Evolutionary conservation across 2,797 vertebrate genomes (phyloP).

Genomic region (Argentina silus): DNA sequence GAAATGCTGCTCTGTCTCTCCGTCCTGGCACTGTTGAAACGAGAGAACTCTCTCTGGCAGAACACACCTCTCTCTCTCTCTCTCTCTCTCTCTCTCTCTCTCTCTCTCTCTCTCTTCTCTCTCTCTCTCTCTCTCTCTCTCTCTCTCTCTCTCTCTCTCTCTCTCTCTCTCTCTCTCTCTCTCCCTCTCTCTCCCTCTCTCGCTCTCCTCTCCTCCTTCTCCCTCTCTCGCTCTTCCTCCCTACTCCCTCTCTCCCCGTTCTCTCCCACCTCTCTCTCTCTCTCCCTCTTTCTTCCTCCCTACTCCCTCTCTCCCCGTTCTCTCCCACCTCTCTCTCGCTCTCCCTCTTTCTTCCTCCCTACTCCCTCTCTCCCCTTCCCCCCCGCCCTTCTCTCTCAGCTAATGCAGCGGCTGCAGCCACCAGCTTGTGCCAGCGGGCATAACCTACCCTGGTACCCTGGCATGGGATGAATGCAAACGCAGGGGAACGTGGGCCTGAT

Average conservation of each 20-base stretch:
- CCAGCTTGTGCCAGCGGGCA: conserved; percentile 43
- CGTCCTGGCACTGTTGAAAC: conserved; percentile 8
- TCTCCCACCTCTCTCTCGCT: neutral
- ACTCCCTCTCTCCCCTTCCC: neutral
- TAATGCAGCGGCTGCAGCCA: conserved; percentile 42
- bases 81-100: neutral
- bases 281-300: neutral
- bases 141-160: neutral
- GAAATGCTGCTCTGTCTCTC: conserved; percentile 16
- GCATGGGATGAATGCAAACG: conserved; percentile 45
- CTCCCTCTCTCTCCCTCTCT: neutral
- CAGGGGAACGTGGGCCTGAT: conserved; percentile 32
- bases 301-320: neutral
- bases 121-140: neutral
- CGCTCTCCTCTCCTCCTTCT: neutral
- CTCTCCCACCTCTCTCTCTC: neutral
- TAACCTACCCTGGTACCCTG: conserved; percentile 26
- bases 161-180: neutral
- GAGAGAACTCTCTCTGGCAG: conserved; percentile 13
- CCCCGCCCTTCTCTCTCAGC: conserved; percentile 25
- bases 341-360: neutral
- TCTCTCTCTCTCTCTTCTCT: conserved; percentile 9
- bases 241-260: neutral
- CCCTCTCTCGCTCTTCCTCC: neutral
- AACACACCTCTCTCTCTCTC: neutral